A percentile compares a stretch with the other conserved stretches of the same genome.
Conservation (phyloP, 2,797 vertebrate species). For the Coregonus ussuriensis region DNA sequence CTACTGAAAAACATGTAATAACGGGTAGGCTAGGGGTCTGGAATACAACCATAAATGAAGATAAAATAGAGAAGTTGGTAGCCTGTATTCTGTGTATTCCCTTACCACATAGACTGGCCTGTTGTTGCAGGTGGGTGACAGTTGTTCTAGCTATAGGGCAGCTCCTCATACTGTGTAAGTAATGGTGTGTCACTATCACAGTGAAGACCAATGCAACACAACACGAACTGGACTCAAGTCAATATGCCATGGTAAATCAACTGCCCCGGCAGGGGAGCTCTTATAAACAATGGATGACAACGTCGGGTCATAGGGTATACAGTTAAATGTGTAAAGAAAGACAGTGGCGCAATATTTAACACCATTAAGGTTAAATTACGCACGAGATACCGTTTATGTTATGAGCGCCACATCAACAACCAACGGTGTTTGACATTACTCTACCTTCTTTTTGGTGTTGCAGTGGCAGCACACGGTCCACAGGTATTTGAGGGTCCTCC, state of each 20-base stretch:
- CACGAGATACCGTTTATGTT: background rate
- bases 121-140: conserved; percentile 5
- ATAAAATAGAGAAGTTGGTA: background rate
- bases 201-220: conserved; percentile 18
- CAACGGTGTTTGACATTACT: conserved; percentile 20
- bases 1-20: too few species aligned
- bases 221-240: conserved; percentile 18
- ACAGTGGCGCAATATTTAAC: background rate
- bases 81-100: background rate
- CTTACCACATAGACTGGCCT: background rate
- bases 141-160: conserved; percentile 5
- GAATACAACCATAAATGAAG: background rate
- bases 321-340: background rate
- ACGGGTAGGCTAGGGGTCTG: conserved; percentile 12
- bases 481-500: conserved; percentile 98
- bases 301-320: too few species aligned
- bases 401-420: background rate
- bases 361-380: background rate
- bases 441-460: conserved; percentile 93
- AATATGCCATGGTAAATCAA: conserved; percentile 10
- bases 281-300: background rate
- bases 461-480: conserved; percentile 99
- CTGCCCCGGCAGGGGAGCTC: background rate
- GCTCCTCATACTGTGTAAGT: conserved; percentile 7
- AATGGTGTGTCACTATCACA: conserved; percentile 7